A percentile compares a stretch with the other conserved stretches of the same genome.
These are phyloP conservation scores for Theocolax elegans DNA, from an alignment of 1,140 invertebrate species.

Conservation along the genomic window DNA sequence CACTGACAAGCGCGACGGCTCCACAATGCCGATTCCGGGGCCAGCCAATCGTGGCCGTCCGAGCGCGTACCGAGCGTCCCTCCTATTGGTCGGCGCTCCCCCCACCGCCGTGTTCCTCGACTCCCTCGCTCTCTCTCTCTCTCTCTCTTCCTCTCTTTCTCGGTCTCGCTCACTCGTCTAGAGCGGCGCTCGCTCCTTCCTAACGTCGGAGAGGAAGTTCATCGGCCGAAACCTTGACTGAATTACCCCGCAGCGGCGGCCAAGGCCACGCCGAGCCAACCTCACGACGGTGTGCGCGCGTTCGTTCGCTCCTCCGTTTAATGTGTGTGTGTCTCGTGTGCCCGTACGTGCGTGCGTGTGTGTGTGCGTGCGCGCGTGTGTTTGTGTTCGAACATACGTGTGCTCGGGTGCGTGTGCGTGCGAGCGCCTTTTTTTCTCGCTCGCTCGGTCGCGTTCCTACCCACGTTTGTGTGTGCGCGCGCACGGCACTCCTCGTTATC, in stretches of 20 bases:
- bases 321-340: background rate
- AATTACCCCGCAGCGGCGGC: conserved; percentile 74
- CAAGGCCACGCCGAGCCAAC: conserved; percentile 68
- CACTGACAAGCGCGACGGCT: conserved; percentile 67
- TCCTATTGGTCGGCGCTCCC: conserved; percentile 57
- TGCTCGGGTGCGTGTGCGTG: background rate
- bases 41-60: conserved; percentile 50
- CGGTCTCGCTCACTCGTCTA: background rate
- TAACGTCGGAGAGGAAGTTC: conserved; percentile 65
- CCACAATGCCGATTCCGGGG: conserved; percentile 50
- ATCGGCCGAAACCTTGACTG: conserved; percentile 78
- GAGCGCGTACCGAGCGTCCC: conserved; percentile 44
- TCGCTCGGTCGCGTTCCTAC: background rate
- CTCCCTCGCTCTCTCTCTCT: background rate
- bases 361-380: conserved; percentile 1
- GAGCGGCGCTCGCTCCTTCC: conserved; percentile 45
- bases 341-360: background rate
- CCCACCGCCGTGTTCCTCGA: background rate
- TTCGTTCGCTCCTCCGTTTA: background rate
- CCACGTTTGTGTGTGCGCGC: background rate
- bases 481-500: conserved; percentile 14
- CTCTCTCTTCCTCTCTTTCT: background rate
- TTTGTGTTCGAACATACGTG: too few relatives aligned
- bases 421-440: background rate
- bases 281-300: conserved; percentile 27